Evolutionary conservation across 2,888 invertebrate genomes (phyloP).

Genomic region (Cataglyphis livida): DNA sequence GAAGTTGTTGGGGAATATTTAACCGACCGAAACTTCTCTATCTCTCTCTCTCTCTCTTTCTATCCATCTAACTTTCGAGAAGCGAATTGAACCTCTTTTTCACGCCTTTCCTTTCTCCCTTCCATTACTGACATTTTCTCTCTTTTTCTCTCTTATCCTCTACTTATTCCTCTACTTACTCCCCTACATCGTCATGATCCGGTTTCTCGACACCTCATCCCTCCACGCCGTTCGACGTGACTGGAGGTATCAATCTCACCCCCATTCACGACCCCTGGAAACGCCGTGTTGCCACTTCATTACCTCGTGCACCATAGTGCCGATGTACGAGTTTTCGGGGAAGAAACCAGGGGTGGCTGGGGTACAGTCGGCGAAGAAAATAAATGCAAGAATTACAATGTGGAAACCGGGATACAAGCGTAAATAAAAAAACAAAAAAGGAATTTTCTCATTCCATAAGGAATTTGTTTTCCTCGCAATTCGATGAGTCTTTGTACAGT

Average conservation of each 20-base stretch:
- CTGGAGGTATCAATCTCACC: constrained; percentile 84
- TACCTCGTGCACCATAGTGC: constrained; percentile 78
- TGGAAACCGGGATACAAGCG: neutral
- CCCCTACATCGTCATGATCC: constrained; percentile 76
- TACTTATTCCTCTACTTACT: constrained; percentile 59
- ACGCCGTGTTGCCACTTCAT: constrained; percentile 84
- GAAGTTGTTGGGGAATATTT: constrained; percentile 70
- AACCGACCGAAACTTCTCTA: constrained; percentile 77
- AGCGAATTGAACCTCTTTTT: constrained; percentile 40
- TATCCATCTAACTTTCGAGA: constrained; percentile 15
- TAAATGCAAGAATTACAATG: constrained; percentile 45
- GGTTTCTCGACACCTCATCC: constrained; percentile 82
- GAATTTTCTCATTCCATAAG: neutral
- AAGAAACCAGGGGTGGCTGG: constrained; percentile 40
- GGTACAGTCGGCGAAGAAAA: constrained; percentile 68
- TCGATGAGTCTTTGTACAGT: neutral
- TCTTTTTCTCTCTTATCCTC: constrained; percentile 34
- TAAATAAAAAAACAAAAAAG: neutral
- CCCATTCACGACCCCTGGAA: constrained; percentile 79
- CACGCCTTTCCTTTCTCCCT: constrained; percentile 51
- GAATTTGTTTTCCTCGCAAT: neutral
- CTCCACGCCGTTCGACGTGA: constrained; percentile 79
- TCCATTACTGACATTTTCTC: constrained; percentile 47
- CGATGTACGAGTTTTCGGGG: constrained; percentile 62
- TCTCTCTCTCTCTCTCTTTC: constrained; percentile 66